Percentiles rank a stretch among this genome's conserved stretches.
These are phyloP conservation scores for Myathropa florea DNA, from an alignment of 2,888 invertebrate genomes.

Conservation along the genomic window DNA sequence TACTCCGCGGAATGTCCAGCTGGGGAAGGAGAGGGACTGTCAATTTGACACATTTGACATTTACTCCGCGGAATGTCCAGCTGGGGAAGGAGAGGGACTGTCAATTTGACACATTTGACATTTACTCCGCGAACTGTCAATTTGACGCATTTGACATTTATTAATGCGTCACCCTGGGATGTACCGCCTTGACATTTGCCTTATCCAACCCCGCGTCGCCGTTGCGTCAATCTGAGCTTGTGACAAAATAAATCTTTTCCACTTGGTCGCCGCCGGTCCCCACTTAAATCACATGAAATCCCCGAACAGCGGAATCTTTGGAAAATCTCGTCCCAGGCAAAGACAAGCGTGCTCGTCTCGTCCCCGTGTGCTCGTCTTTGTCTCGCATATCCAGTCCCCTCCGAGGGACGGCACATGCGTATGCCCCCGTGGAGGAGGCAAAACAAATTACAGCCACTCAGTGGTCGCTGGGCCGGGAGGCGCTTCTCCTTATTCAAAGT, in stretches of 20 bases:
- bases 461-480: background rate
- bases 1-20: constrained; percentile 25
- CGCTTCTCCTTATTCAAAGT: constrained; percentile 63
- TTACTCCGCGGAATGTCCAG: constrained; percentile 30
- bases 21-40: constrained; percentile 26
- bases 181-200: background rate
- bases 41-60: constrained; percentile 42
- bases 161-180: constrained; percentile 6
- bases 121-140: background rate
- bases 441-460: constrained; percentile 66
- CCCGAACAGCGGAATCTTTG: constrained; percentile 48
- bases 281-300: constrained; percentile 64
- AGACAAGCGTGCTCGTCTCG: no score
- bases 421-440: constrained; percentile 23
- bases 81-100: constrained; percentile 19
- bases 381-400: constrained; percentile 23
- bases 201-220: no score
- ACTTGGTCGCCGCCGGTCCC: constrained; percentile 16
- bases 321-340: constrained; percentile 31
- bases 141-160: background rate
- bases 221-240: background rate
- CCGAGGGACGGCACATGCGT: constrained; percentile 2
- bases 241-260: constrained; percentile 30
- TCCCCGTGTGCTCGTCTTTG: constrained; percentile 29
- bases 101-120: constrained; percentile 44